Evolutionary conservation across 2,113 vertebrate species (phyloP).

Genomic region (Petromus typicus): DNA sequence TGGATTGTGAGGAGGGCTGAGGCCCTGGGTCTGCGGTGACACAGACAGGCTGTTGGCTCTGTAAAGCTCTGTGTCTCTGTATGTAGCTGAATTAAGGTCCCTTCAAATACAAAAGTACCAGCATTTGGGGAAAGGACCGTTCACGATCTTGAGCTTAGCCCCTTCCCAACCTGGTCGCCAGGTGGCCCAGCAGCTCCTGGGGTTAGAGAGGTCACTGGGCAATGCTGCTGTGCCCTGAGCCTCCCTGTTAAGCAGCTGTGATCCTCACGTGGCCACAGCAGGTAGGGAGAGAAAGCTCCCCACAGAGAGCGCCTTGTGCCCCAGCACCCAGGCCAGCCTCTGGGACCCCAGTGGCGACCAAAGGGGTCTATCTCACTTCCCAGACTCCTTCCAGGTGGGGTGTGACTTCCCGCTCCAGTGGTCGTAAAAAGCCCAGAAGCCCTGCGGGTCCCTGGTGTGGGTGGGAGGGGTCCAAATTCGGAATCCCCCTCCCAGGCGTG

Average conservation of each 20-base stretch:
- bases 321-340: background rate
- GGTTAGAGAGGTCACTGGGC: background rate
- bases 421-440: constrained; percentile 77
- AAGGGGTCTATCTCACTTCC: constrained; percentile 44
- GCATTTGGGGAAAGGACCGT: background rate
- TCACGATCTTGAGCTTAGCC: background rate
- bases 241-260: background rate
- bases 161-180: background rate
- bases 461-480: background rate
- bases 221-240: background rate
- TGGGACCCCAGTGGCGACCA: background rate
- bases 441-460: constrained; percentile 52
- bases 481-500: constrained; percentile 70
- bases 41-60: accelerated
- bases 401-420: constrained; percentile 76
- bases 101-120: background rate
- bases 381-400: constrained; percentile 69
- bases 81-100: no score
- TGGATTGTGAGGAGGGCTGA: background rate
- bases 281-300: background rate
- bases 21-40: background rate
- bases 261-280: background rate
- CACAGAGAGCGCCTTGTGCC: background rate
- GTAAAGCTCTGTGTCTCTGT: accelerated
- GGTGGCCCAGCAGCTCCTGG: background rate